Conservation (phyloP, 2,888 invertebrate species). For the Philaethria dido region DNA sequence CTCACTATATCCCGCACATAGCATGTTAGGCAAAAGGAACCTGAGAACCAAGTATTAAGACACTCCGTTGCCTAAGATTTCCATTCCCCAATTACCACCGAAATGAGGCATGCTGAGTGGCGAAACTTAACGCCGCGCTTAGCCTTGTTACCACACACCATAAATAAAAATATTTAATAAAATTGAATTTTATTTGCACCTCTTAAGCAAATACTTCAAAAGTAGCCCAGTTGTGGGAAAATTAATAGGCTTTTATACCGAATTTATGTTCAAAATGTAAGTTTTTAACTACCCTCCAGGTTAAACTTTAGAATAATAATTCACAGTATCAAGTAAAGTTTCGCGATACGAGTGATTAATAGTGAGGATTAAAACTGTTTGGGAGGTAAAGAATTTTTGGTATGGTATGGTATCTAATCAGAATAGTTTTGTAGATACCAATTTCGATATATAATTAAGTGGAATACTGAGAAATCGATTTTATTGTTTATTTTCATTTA, state of each 20-base stretch:
- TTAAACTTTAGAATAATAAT: slow-evolving; percentile 32
- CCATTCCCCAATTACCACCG: too few relatives aligned
- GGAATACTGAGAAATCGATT: background rate
- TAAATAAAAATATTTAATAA: too few relatives aligned
- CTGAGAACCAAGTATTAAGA: too few relatives aligned
- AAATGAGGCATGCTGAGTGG: too few relatives aligned
- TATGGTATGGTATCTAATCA: slow-evolving; percentile 14
- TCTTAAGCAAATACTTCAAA: slow-evolving; percentile 12
- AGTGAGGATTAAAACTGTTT: slow-evolving; percentile 31
- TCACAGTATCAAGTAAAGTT: slow-evolving; percentile 34
- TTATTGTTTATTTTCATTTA: too few relatives aligned
- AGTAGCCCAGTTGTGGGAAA: slow-evolving; percentile 10
- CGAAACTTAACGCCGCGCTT: too few relatives aligned
- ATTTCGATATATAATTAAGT: background rate
- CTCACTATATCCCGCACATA: too few relatives aligned
- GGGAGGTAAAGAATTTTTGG: slow-evolving; percentile 16
- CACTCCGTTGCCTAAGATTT: too few relatives aligned
- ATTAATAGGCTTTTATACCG: slow-evolving; percentile 19
- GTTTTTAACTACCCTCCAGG: slow-evolving; percentile 25
- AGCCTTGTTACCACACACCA: too few relatives aligned
- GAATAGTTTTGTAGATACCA: background rate
- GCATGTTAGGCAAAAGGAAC: too few relatives aligned
- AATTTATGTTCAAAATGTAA: slow-evolving; percentile 23
- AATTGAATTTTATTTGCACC: slow-evolving; percentile 22
- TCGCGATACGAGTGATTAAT: slow-evolving; percentile 41